These are phyloP conservation scores for Muricea muricata DNA, from an alignment of 92 coral and sea anemone genomes.

Conservation along the genomic window DNA sequence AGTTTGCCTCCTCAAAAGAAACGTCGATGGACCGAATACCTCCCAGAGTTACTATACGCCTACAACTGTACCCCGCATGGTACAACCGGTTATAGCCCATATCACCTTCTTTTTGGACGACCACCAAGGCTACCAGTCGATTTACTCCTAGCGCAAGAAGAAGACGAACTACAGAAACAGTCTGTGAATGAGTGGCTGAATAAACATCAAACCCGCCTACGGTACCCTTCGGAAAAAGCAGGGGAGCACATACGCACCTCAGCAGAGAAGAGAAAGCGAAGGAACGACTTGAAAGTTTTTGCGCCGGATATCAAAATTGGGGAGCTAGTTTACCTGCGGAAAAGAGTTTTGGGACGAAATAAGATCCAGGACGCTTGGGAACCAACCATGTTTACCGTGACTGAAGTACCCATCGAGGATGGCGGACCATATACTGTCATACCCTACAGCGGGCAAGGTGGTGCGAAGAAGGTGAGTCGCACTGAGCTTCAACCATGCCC, in stretches of 20 bases:
- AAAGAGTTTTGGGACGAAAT: constrained; percentile 59
- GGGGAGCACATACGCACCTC: constrained; percentile 5
- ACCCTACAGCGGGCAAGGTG: constrained; percentile 49
- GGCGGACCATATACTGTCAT: constrained; percentile 63
- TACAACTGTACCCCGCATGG: constrained; percentile 70
- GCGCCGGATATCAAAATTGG: constrained; percentile 14
- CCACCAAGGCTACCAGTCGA: constrained; percentile 60
- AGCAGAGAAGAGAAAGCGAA: background rate
- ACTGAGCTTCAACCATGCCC: constrained; percentile 61
- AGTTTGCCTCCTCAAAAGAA: constrained; percentile 51
- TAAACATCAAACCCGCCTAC: constrained; percentile 30
- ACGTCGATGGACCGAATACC: constrained; percentile 54
- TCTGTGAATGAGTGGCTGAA: constrained; percentile 33
- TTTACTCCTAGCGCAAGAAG: constrained; percentile 53
- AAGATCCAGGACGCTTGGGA: constrained; percentile 71
- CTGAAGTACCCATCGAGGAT: constrained; percentile 59
- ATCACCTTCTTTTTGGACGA: constrained; percentile 57
- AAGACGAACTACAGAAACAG: constrained; percentile 8
- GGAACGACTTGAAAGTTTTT: background rate
- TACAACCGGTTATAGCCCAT: constrained; percentile 64
- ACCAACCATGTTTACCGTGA: constrained; percentile 60
- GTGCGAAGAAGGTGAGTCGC: constrained; percentile 50
- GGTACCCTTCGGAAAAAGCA: constrained; percentile 31
- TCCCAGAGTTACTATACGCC: constrained; percentile 64
- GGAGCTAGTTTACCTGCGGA: constrained; percentile 56